These are phyloP conservation scores for Ophion ellenae DNA, from an alignment of 2,888 invertebrate genomes.

Conservation along the genomic window DNA sequence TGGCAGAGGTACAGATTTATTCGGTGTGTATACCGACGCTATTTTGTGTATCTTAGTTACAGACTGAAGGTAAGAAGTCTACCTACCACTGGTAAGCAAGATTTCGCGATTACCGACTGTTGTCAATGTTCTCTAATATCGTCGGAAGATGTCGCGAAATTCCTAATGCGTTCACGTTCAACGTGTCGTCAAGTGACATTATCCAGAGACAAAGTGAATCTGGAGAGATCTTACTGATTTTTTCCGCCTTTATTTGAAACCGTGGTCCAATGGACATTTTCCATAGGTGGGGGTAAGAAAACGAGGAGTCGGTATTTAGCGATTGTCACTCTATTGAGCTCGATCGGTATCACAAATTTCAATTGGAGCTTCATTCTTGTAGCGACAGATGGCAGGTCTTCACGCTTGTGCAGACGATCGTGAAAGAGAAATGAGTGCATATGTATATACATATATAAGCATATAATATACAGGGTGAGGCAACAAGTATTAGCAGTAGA, in stretches of 20 bases:
- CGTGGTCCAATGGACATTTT: not conserved
- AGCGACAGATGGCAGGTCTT: not conserved
- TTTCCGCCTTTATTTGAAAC: not conserved
- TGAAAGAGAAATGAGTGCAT: not conserved
- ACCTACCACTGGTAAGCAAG: not conserved
- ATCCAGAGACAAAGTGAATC: not conserved
- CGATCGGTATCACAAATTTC: slow-evolving; percentile 7
- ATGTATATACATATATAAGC: no score
- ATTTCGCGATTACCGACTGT: not conserved
- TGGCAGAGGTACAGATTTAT: not conserved
- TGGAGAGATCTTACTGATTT: not conserved
- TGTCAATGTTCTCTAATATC: not conserved
- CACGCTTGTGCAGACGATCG: not conserved
- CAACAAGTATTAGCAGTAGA: no score
- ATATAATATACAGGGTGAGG: not conserved
- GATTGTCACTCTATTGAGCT: not conserved
- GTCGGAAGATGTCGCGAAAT: not conserved
- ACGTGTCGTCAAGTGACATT: not conserved
- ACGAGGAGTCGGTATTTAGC: not conserved
- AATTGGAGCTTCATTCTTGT: not conserved
- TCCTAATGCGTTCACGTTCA: not conserved
- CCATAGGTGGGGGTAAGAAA: not conserved
- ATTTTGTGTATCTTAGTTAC: not conserved
- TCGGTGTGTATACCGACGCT: not conserved
- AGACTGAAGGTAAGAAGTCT: not conserved